phyloP scores from a whole-genome alignment of 1,140 invertebrate species.

The Papilio aristodemus region DNA sequence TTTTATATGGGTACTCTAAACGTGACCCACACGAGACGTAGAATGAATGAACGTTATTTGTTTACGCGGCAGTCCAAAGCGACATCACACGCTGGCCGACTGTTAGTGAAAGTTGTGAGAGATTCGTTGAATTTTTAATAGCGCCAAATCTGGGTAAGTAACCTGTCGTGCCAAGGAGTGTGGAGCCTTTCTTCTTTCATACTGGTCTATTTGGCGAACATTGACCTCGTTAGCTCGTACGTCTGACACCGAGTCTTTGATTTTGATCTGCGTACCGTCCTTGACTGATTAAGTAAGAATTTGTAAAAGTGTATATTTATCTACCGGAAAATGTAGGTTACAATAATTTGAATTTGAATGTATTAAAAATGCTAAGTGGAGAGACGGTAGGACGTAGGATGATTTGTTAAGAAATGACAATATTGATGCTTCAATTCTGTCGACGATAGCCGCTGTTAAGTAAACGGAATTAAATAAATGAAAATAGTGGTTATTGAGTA shows the following conservation, averaged over 20 bases:
- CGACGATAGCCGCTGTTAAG: neutral
- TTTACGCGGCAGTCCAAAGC: slow-evolving; percentile 25
- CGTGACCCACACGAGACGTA: slow-evolving; percentile 22
- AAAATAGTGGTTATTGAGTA: neutral
- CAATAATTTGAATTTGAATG: neutral
- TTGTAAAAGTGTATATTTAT: slow-evolving; percentile 21
- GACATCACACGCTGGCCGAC: slow-evolving; percentile 37
- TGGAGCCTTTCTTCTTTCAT: slow-evolving; percentile 65
- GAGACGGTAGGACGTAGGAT: neutral
- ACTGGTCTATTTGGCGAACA: slow-evolving; percentile 56
- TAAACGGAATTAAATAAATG: neutral
- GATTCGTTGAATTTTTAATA: slow-evolving; percentile 73
- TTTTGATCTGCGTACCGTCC: slow-evolving; percentile 33
- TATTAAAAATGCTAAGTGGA: slow-evolving; percentile 9
- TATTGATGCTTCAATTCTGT: slow-evolving; percentile 5
- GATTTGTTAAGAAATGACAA: slow-evolving; percentile 8
- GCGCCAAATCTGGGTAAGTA: slow-evolving; percentile 64
- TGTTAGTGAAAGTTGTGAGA: slow-evolving; percentile 73
- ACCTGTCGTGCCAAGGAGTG: slow-evolving; percentile 55
- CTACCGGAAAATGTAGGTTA: slow-evolving; percentile 27
- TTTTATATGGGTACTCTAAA: no score
- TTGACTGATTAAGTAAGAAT: slow-evolving; percentile 34
- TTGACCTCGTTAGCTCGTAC: slow-evolving; percentile 46
- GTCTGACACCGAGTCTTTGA: slow-evolving; percentile 35
- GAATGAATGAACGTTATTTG: slow-evolving; percentile 34